Evolutionary conservation across 2,888 invertebrate genomes (phyloP), one percentile per base, ranked within the genome.

Genomic region (Timandra comae): DNA sequence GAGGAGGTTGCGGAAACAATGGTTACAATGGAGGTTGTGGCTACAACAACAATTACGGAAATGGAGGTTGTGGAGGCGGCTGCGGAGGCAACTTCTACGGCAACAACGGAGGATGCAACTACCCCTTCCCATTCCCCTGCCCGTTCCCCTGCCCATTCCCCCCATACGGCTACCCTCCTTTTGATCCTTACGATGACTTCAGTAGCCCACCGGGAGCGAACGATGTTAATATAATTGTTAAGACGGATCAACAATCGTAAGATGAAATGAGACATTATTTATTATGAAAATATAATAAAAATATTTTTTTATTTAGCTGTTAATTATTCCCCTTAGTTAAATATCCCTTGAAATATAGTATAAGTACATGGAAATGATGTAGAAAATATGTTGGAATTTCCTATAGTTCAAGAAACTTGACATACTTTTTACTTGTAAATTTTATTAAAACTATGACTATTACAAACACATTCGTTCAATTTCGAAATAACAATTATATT

Each of bases 1-100:
- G 41, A 3, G 21, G 38, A 2, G 30, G 43, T 4, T 38, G 9
- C 23, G 36, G 44, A 1, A 38, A 40, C 4, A 36, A 45, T 4
- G 35, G 43, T 4, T 35, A 28, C 7, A 38, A 43, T 0, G 36
- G 48, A 3, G 36, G 41, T 5, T 38, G 30, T 3, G 37, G 40
- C 2, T 38, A 20, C 2, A 23, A 6, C 9, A 22, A 21, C 10
- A 26, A 32, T 21, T 24, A 19, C 8, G 20, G 20, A 12, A 12
- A 21, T 7, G 31, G 41, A 3, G 30, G 38, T 4, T 32, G 24
- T 12, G 35, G 41, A 3, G 35, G 43, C 3, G 36, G 44, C n/a
- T 34, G 30, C 9, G 29, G 40, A 2, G 36, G 46, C 7, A 28
- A 41, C 8, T 36, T 23, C 3, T 38, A 43, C 4, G 30, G 43